These are phyloP conservation scores for Lycophotia porphyrea DNA, from an alignment of 2,888 invertebrate species.

Conservation along the genomic window DNA sequence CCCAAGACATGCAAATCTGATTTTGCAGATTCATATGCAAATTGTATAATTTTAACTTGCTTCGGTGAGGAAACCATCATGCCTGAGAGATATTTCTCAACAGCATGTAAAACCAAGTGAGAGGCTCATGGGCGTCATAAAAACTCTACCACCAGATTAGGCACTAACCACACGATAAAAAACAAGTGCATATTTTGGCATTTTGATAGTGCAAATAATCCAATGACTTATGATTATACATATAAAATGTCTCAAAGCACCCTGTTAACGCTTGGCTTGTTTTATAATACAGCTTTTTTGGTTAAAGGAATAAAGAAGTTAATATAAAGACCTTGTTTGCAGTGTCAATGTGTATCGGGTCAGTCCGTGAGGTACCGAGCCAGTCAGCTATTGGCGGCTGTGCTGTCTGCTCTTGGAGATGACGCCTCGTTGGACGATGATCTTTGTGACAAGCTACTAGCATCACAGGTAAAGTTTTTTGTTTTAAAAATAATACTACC, in stretches of 20 bases:
- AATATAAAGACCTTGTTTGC: slow-evolving; percentile 40
- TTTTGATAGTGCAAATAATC: background rate
- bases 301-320: background rate
- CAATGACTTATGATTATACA: background rate
- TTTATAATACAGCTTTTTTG: background rate
- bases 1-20: too few species aligned
- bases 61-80: too few species aligned
- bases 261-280: background rate
- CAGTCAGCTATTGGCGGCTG: slow-evolving; percentile 94
- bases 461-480: slow-evolving; percentile 91
- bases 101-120: too few species aligned
- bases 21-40: too few species aligned
- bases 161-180: too few species aligned
- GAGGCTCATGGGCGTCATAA: too few species aligned
- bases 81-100: too few species aligned
- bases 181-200: background rate
- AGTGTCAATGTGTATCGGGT: slow-evolving; percentile 88
- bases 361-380: slow-evolving; percentile 92
- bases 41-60: too few species aligned
- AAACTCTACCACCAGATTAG: too few species aligned
- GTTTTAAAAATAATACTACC: background rate
- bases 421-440: slow-evolving; percentile 94
- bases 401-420: slow-evolving; percentile 93
- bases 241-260: background rate
- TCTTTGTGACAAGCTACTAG: slow-evolving; percentile 93